Evolutionary conservation across 2,113 vertebrate genomes (phyloP).

Genomic region (Chaetodon trifascialis): DNA sequence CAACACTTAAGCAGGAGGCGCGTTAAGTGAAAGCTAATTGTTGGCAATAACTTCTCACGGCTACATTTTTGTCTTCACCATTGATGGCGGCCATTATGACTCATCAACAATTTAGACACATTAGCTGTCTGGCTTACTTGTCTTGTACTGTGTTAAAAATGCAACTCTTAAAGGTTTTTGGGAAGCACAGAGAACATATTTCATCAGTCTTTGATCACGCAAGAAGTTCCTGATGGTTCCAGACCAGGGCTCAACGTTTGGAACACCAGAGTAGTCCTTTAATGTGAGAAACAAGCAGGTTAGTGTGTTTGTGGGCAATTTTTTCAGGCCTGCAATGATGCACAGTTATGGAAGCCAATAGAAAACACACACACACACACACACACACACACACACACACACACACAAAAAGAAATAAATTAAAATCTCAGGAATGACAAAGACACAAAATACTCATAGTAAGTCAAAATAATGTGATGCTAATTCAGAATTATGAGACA

Average conservation of each 20-base stretch:
- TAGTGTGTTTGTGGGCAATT: background rate
- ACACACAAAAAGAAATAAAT: background rate
- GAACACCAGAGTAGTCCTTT: conserved; percentile 10
- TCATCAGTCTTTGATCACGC: conserved; percentile 6
- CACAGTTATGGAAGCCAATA: background rate
- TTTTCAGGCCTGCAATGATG: background rate
- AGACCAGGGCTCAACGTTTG: background rate
- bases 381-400: too few species aligned
- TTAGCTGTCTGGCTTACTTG: background rate
- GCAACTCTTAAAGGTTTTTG: background rate
- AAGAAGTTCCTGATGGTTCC: background rate
- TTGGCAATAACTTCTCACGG: background rate
- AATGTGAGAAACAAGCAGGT: background rate
- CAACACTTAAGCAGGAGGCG: background rate
- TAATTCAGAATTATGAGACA: background rate
- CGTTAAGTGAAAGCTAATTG: background rate
- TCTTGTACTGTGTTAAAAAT: too few species aligned
- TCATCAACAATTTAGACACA: background rate
- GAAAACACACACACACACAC: background rate
- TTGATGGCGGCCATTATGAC: background rate
- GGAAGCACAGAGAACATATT: background rate
- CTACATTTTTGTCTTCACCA: background rate
- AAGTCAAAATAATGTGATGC: background rate
- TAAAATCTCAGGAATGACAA: background rate
- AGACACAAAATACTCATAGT: background rate